phyloP scores from a whole-genome alignment of 2,797 vertebrate species.

The Mormyrops attenuatus region DNA sequence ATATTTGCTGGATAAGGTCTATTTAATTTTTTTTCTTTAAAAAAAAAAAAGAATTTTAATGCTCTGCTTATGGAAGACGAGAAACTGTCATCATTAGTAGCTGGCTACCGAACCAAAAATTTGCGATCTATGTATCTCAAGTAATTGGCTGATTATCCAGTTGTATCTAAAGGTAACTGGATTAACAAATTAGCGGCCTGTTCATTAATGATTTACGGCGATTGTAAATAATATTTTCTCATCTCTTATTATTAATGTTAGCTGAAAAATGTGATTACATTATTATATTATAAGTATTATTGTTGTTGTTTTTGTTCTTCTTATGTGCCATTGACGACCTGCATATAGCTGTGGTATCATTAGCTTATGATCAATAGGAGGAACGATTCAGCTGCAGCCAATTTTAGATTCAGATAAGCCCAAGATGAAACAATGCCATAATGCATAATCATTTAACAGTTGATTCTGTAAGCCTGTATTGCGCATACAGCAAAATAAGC shows the following conservation, averaged over 20 bases:
- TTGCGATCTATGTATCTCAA: neutral
- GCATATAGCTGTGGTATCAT: neutral
- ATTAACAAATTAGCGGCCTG: neutral
- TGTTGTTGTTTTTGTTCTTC: neutral
- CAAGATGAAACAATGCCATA: neutral
- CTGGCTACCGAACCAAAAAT: neutral
- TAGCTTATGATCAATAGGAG: neutral
- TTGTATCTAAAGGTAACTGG: neutral
- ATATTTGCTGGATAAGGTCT: neutral
- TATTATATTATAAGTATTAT: neutral
- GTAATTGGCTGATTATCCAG: neutral
- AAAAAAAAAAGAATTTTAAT: neutral
- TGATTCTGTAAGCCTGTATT: neutral
- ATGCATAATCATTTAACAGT: neutral
- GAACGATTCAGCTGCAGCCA: neutral
- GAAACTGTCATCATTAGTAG: neutral
- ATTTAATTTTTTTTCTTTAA: neutral
- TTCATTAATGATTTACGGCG: neutral
- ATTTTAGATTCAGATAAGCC: neutral
- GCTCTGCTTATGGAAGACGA: neutral
- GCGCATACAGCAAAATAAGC: neutral
- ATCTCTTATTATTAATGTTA: neutral
- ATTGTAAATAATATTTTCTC: neutral
- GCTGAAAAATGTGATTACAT: neutral
- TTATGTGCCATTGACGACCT: neutral